Conservation (phyloP, 2,888 invertebrate genomes). For the Crepidodera aurea region DNA sequence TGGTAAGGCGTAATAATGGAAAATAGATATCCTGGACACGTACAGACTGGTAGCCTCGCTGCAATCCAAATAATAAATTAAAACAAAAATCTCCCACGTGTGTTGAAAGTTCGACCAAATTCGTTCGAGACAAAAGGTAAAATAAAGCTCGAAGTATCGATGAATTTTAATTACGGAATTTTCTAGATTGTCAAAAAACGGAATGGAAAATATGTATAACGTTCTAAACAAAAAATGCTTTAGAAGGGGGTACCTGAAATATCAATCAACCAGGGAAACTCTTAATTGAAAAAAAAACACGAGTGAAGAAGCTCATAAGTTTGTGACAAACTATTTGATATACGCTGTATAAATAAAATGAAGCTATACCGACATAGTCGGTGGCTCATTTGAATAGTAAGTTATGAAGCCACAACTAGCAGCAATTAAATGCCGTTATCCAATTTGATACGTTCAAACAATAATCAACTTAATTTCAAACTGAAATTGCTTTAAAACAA, state of each 20-base stretch:
- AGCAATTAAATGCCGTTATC: not conserved
- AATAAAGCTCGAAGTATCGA: not conserved
- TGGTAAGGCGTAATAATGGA: constrained; percentile 33
- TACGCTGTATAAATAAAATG: too few relatives aligned
- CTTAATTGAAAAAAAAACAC: too few relatives aligned
- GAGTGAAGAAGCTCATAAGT: too few relatives aligned
- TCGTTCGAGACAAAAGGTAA: not conserved
- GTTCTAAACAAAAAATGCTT: too few relatives aligned
- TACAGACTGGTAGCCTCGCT: constrained; percentile 21
- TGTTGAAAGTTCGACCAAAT: constrained; percentile 11
- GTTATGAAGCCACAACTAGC: not conserved
- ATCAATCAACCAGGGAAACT: too few relatives aligned
- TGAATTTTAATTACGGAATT: not conserved
- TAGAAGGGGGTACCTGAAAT: too few relatives aligned
- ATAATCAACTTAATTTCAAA: constrained; percentile 12
- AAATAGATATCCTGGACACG: constrained; percentile 36
- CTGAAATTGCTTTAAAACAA: constrained; percentile 5
- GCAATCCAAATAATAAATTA: constrained; percentile 37
- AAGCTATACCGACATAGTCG: too few relatives aligned
- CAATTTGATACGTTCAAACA: constrained; percentile 2
- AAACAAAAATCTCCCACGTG: constrained; percentile 28
- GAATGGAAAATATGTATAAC: too few relatives aligned
- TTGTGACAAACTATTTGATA: too few relatives aligned
- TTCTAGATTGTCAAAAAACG: not conserved
- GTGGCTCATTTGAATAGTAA: too few relatives aligned